Base-by-base conservation (phyloP, 2,888 invertebrate genomes). In the Notocelia uddmanniana region DNA sequence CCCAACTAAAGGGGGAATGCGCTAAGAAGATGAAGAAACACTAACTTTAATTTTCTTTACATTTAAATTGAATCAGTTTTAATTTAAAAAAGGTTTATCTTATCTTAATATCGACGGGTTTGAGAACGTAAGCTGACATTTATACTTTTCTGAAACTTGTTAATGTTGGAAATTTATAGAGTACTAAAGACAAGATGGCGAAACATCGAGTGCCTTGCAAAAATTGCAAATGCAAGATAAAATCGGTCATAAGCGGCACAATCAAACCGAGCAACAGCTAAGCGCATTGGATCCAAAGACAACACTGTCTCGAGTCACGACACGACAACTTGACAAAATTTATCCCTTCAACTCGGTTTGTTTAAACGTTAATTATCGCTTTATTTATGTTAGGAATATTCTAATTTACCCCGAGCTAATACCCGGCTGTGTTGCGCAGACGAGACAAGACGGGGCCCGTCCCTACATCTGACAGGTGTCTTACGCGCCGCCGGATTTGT, bases 361-460 rank as follows among this genome's bases (percentile, higher is more conserved):
- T 90, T 86, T 87, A 83, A 87, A 84, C 86, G 87, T 87, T 89
- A 89, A 89, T 90, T 90, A 87, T 86, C 83, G 86, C 84, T 89
- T 86, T 88, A 89, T 90, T 90, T 90, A 89, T 86, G 88, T 88
- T 87, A 79, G 83, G 84, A 88, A 89, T 89, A 89, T 90, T 90
- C 86, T 87, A 89, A 90, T 89, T 89, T 86, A 85, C 85, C 82
- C 82, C 77, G 77, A 84, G 87, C 85, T 87, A 87, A 88, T 88
- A 85, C 85, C 86, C 80, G 78, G 83, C 78, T 79, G 80, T 69
- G 80, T 83, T 81, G 79, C 75, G 78, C 78, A 83, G 86, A 85
- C 83, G 85, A 86, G 84, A 85, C 87, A 85, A 86, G 86, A 84
- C 85, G 85, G 83, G 85, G 81, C 85, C 84, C 78, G 85, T 87